These are phyloP conservation scores for Todiramphus saurophagus DNA, from an alignment of 2,113 vertebrate genomes.

Conservation along the genomic window DNA sequence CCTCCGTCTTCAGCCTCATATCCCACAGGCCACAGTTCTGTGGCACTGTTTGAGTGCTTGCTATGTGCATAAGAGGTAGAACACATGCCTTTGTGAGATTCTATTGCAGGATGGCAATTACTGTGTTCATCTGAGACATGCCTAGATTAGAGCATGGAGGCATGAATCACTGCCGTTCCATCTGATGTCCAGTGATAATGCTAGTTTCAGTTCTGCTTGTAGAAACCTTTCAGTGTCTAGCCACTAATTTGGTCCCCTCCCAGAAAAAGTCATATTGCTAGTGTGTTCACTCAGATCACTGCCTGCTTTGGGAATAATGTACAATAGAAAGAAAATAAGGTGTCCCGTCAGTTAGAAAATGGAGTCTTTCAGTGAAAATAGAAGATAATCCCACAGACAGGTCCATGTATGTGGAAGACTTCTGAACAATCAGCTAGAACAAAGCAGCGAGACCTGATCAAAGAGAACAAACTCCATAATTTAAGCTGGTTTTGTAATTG, in stretches of 20 bases:
- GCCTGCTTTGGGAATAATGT: neutral
- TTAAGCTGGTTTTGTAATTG: neutral
- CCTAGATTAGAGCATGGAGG: neutral
- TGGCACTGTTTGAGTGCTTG: neutral
- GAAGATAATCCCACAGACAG: neutral
- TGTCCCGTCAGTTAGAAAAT: neutral
- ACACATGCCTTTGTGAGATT: neutral
- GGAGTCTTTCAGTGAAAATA: neutral
- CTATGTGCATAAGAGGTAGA: neutral
- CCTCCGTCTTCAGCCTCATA: neutral
- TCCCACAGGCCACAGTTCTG: neutral
- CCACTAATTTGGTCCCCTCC: neutral
- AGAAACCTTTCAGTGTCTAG: neutral
- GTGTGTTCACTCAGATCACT: neutral
- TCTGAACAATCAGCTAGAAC: neutral
- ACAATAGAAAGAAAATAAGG: neutral
- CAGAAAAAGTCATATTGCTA: neutral
- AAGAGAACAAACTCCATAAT: neutral
- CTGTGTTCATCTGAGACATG: neutral
- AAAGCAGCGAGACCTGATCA: conserved; percentile 1
- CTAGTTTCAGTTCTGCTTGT: conserved; percentile 4
- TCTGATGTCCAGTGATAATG: neutral
- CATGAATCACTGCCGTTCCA: neutral
- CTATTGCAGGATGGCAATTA: neutral
- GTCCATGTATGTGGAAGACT: neutral